These are phyloP conservation scores for Centrocercus urophasianus DNA, from an alignment of 2,113 vertebrate species.

Conservation along the genomic window DNA sequence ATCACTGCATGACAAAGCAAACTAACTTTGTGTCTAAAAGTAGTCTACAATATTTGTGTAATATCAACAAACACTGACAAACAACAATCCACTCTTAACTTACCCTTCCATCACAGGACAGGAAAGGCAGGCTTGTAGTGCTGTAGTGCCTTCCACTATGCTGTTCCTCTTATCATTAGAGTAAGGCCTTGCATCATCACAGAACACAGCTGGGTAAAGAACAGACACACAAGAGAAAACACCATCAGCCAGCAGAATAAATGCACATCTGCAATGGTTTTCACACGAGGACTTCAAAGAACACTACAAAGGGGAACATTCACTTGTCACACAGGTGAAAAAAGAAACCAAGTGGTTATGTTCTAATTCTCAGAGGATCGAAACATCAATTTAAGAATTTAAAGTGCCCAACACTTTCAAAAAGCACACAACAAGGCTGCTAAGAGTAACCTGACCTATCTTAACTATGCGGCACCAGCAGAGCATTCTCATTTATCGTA, in stretches of 20 bases:
- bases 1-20: not conserved
- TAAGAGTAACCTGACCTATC: not conserved
- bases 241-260: not conserved
- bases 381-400: not conserved
- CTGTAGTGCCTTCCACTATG: slow-evolving; percentile 71
- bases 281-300: not conserved
- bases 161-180: slow-evolving; percentile 68
- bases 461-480: not conserved
- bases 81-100: not conserved
- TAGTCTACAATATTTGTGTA: not conserved
- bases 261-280: not conserved
- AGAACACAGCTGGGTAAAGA: slow-evolving; percentile 74
- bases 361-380: not conserved
- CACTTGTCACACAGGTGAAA: not conserved
- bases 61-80: not conserved
- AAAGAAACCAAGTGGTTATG: not conserved
- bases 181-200: slow-evolving; percentile 73
- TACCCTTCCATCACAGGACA: slow-evolving; percentile 83
- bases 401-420: not conserved
- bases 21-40: not conserved
- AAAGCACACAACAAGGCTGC: not conserved
- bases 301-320: not conserved
- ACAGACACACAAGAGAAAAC: not conserved
- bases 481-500: not conserved
- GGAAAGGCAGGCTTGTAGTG: slow-evolving; percentile 82